A percentile compares a stretch with the other conserved stretches of the same genome.
Evolutionary conservation across 2,113 vertebrate species (phyloP).

Genomic region (Ursus arctos): DNA sequence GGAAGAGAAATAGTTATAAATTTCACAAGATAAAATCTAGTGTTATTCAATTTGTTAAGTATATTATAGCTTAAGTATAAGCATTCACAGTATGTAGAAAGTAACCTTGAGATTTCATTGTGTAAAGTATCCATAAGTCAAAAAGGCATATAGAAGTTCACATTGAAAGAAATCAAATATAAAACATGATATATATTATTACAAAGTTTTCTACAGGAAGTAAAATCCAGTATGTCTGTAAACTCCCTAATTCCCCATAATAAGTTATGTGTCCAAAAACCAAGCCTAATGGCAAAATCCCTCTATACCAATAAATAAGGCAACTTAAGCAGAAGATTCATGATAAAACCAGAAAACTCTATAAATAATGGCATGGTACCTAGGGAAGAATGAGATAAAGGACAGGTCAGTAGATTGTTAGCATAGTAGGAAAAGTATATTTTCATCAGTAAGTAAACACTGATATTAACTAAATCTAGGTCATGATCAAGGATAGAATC

Average conservation of each 20-base stretch:
- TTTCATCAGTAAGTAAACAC: slow-evolving; percentile 35
- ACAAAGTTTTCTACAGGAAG: slow-evolving; percentile 61
- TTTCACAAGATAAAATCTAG: slow-evolving; percentile 51
- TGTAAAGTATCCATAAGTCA: not conserved
- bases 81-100: slow-evolving; percentile 20
- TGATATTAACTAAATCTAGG: slow-evolving; percentile 68
- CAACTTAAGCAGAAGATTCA: slow-evolving; percentile 70
- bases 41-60: slow-evolving; percentile 12
- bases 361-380: slow-evolving; percentile 43
- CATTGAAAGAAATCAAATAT: slow-evolving; percentile 65
- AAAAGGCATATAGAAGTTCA: slow-evolving; percentile 70
- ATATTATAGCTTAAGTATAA: slow-evolving; percentile 15
- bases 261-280: slow-evolving; percentile 63
- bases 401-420: slow-evolving; percentile 64
- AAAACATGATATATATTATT: slow-evolving; percentile 75
- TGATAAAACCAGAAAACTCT: slow-evolving; percentile 43
- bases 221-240: slow-evolving; percentile 68
- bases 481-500: slow-evolving; percentile 67
- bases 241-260: slow-evolving; percentile 66
- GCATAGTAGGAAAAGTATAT: slow-evolving; percentile 50
- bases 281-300: slow-evolving; percentile 71
- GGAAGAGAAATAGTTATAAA: not conserved
- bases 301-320: slow-evolving; percentile 66
- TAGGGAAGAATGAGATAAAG: slow-evolving; percentile 31
- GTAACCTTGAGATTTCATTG: slow-evolving; percentile 28